Evolutionary conservation across 2,113 vertebrate species (phyloP), one percentile per base, ranked within the genome.

Genomic region (Drymodes brunneopygia): DNA sequence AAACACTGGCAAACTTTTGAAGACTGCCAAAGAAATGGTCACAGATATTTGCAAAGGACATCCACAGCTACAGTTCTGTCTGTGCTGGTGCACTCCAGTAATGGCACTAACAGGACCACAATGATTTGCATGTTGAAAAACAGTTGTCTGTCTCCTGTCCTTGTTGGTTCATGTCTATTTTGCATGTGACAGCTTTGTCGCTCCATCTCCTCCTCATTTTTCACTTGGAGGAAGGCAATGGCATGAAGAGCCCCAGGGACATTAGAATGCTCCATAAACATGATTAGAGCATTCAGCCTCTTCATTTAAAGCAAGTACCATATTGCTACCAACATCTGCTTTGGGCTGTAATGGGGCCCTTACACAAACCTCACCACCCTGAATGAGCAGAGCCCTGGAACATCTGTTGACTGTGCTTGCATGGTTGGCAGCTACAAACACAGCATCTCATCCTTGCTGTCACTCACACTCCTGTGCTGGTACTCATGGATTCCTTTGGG

Each of bases 241-340:
- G 78, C 74, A 69, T 50, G n/a, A 86, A 93, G 64, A 94, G 73
- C 92, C 64, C 92, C 44, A 57, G 75, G 78, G 92, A 92, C 44
- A 74, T 86, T 74, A 86, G 60, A 94, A 90, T 29, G 75, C 64
- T 94, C 60, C 81, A 93, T 71, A 92, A 96, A 90, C 79, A 78
- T 23, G 57, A 95, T 95, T 80, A 95, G 82, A 92, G 51, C 81
- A 44, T 91, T 85, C 91, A 94, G 91, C 82, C 90, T 95, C 83
- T 92, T 81, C 91, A 74, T 84, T 96, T 91, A 94, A 87, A 92
- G 74, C 66, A 95, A 90, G 74, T 64, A 79, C 82, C 74, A 67
- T 78, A 88, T 88, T 88, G 82, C 64, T 70, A 77, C 47, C 88
- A 92, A 93, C 92, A 96, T 93, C 85, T 93, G 94, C 74, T 94